Base-by-base conservation (phyloP, 2,113 vertebrate species). In the Podarcis muralis region DNA sequence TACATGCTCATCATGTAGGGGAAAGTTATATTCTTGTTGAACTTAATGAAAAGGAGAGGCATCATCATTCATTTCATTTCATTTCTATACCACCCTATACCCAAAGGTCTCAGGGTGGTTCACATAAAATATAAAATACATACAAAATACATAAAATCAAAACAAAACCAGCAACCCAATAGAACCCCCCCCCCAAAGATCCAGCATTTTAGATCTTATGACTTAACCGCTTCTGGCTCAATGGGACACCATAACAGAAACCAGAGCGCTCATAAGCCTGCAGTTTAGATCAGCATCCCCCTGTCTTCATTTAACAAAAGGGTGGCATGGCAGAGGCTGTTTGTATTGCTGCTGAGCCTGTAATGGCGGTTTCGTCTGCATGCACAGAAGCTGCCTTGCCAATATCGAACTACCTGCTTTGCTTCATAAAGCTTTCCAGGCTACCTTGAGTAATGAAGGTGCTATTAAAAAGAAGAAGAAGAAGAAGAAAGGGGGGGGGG, bases 361-460 rank as follows among this genome's bases (percentile, higher is more conserved):
- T 82, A 87, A 92, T 84, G 25, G 66, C 0, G 59, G 88, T 92
- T 93, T 91, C 92, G 91, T 89, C 90, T 92, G 92, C 59, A 71
- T 92, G 84, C 0, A 85, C 85, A 89, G 90, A 88, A 88, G 69
- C 57, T 35, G 65, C 15, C 20, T 66, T 76, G 78, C 57, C 18
- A 75, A 30, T 32, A 37, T 30, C 12, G 7, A 80, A 85, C 25
- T 65, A 40, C 43, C 35, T 76, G 71, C 43, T 90, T 90, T 69
- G 57, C 69, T 82, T 82, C 72, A 85, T 82, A 53, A 72, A 57
- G 59, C 84, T 59, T 91, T 93, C 89, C 82, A 79, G 88, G 88
- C 92, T 93, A 93, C 69, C 89, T 90, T 84, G 88, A 91, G 87
- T 76, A 3, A 90, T 91, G 25, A 84, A 77, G 86, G 87, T 82